phyloP scores from a whole-genome alignment of 2,797 vertebrate genomes.

The Macropus fuliginosus region DNA sequence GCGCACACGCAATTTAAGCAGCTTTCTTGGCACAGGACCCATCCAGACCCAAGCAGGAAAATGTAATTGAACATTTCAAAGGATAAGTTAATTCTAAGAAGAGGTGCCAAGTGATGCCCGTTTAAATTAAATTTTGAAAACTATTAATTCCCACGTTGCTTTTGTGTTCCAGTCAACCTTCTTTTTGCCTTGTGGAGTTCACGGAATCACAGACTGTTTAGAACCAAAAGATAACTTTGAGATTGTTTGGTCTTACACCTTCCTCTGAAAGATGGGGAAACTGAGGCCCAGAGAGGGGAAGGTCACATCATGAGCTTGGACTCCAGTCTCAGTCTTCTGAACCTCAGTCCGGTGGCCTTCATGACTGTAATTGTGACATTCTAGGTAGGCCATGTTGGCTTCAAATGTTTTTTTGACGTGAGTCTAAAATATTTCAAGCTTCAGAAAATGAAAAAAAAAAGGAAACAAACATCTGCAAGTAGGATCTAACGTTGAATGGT shows the following conservation, averaged over 20 bases:
- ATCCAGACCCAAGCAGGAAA: not conserved
- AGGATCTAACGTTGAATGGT: not conserved
- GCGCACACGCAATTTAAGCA: not conserved
- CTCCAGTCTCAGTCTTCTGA: not conserved
- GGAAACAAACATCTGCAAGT: not conserved
- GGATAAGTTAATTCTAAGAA: slow-evolving; percentile 19
- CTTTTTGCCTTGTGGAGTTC: slow-evolving; percentile 50
- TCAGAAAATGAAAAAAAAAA: slow-evolving; percentile 7
- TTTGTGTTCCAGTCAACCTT: not conserved
- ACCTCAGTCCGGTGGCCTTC: not conserved
- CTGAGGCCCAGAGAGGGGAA: not conserved
- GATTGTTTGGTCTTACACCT: not conserved
- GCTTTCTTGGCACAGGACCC: not conserved
- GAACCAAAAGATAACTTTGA: not conserved
- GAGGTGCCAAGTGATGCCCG: slow-evolving; percentile 47
- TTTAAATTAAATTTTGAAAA: slow-evolving; percentile 55
- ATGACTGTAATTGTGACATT: slow-evolving; percentile 52
- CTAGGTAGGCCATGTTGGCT: slow-evolving; percentile 25
- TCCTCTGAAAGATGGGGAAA: not conserved
- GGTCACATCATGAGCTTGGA: not conserved
- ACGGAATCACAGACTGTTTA: slow-evolving; percentile 35
- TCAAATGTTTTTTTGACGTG: slow-evolving; percentile 15
- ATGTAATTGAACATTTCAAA: not conserved
- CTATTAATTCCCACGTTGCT: not conserved
- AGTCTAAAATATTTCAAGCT: slow-evolving; percentile 53